Base-by-base conservation (phyloP, 92 coral and sea anemone genomes). In the Umimayanthus kanabou region DNA sequence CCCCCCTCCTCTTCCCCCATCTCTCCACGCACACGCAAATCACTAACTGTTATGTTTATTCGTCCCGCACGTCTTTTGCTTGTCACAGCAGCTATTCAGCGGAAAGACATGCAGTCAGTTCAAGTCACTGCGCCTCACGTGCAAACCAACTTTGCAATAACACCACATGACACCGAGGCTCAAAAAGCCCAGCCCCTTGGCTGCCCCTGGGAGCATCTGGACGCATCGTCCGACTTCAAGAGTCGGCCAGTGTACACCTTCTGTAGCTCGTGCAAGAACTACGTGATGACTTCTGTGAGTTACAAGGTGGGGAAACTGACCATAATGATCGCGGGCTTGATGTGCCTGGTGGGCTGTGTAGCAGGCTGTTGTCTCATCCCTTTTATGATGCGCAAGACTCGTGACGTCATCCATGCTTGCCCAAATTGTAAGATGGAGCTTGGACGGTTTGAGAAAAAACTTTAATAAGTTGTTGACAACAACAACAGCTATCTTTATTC, bases 221-320 rank as follows among this genome's bases (percentile, higher is more conserved):
- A 94, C 77, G 97, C 93, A 73, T 80, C 79, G 20, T 84, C 69
- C 75, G 95, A 94, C 87, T 94, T 90, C 81, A 88, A 76, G 39
- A 92, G 86, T 28, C 95, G 90, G 82, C 87, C 97, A 4, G 95
- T 94, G 64, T 94, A 90, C 85, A 94, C 97, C 4, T 94, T 94
- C 76, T 94, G 97, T 89, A 93, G 93, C 13, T 94, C 95, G 10
- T 94, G 97, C 90, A 94, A 92, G 92, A 94, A 94, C 55, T 93
- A 90, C 86, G 93, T 94, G 73, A 92, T 92, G 92, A 93, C 96
- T 10, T 49, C 23, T 37, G 81, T 85, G 23, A 70, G 75, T 10
- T 75, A 58, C 73, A 91, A 78, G 66, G 92, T 92, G 40, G 97
- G 97, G 16, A 92, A 88, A 84, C 81, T 93, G 91, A 87, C 95